Evolutionary conservation across 2,888 invertebrate species (phyloP).

Genomic region (Microchrysa polita): DNA sequence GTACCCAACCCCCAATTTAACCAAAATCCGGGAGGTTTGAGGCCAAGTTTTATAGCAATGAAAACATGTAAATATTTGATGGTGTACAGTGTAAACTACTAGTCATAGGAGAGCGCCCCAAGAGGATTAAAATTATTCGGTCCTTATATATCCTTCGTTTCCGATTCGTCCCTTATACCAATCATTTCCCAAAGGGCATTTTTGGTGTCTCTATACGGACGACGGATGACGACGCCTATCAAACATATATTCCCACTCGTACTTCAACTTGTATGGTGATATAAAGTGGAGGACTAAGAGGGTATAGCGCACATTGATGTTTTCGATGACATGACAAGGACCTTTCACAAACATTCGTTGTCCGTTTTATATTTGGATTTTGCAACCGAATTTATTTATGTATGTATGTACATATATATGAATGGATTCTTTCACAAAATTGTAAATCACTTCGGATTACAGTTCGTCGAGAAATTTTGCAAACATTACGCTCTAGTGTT

Average conservation of each 20-base stretch:
- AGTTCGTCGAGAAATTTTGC: neutral
- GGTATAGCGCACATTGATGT: conserved; percentile 2
- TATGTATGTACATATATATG: neutral
- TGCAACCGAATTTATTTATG: too few species aligned
- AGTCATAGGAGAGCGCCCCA: conserved; percentile 9
- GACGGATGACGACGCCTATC: neutral
- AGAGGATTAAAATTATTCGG: conserved; percentile 31
- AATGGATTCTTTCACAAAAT: neutral
- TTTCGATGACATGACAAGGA: conserved; percentile 18
- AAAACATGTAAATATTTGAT: conserved; percentile 43
- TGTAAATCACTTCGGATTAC: neutral
- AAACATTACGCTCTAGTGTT: too few species aligned
- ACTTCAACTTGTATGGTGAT: neutral
- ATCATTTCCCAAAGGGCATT: neutral
- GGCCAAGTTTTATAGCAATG: conserved; percentile 23
- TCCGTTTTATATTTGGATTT: neutral
- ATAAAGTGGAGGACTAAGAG: conserved; percentile 32
- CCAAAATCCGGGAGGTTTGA: neutral
- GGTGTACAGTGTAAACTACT: conserved; percentile 19
- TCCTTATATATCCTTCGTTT: conserved; percentile 18
- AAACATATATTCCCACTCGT: too few species aligned
- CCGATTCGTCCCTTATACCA: neutral
- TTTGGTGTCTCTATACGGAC: too few species aligned
- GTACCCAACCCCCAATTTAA: conserved; percentile 15
- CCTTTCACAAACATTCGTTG: conserved; percentile 18